Evolutionary conservation across 2,888 invertebrate species (phyloP).

Genomic region (Chrysolina haemoptera): DNA sequence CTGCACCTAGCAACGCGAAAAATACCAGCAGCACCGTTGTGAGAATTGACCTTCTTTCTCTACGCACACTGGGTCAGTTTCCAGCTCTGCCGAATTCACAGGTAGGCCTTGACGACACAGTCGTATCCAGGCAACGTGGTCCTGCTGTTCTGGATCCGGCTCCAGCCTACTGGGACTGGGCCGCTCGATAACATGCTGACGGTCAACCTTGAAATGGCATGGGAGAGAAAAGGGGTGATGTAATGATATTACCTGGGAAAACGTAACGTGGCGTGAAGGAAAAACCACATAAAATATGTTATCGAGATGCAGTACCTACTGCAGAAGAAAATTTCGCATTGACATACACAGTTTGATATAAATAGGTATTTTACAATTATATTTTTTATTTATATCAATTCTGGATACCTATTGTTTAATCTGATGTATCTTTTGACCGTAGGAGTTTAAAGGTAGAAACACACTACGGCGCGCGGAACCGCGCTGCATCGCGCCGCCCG

Average conservation of each 20-base stretch:
- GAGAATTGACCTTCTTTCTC: not conserved
- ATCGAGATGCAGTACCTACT: too few relatives aligned
- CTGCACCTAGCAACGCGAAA: too few relatives aligned
- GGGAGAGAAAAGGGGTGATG: not conserved
- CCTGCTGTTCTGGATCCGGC: slow-evolving; percentile 31
- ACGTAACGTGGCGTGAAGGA: not conserved
- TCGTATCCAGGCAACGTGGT: slow-evolving; percentile 49
- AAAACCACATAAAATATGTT: not conserved
- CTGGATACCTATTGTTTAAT: too few relatives aligned
- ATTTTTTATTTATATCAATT: too few relatives aligned
- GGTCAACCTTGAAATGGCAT: slow-evolving; percentile 11
- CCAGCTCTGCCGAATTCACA: slow-evolving; percentile 37
- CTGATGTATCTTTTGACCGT: too few relatives aligned
- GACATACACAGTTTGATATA: too few relatives aligned
- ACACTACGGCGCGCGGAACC: too few relatives aligned
- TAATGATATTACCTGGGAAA: not conserved
- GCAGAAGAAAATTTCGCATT: too few relatives aligned
- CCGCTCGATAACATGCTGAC: slow-evolving; percentile 12
- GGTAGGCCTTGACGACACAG: slow-evolving; percentile 45
- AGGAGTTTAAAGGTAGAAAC: too few relatives aligned
- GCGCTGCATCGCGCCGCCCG: too few relatives aligned
- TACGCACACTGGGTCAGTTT: slow-evolving; percentile 48
- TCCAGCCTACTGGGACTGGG: slow-evolving; percentile 31
- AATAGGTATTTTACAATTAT: too few relatives aligned
- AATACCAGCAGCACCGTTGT: not conserved